Conservation (phyloP, 1,140 invertebrate genomes). For the Hyposmocoma kahamanoa region DNA sequence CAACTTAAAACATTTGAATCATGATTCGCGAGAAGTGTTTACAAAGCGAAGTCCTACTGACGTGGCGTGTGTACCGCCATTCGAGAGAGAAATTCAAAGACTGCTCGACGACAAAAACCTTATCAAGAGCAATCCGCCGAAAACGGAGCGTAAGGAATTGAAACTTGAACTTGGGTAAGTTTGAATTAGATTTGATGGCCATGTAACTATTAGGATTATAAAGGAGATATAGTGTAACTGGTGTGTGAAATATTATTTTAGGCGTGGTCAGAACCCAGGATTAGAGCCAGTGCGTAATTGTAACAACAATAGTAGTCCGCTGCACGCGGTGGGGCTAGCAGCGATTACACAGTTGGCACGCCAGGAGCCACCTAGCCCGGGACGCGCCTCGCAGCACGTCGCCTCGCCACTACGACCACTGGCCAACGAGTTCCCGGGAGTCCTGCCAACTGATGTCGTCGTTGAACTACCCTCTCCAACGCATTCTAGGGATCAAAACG, state of each 20-base stretch:
- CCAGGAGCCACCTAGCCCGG: constrained; percentile 44
- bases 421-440: constrained; percentile 58
- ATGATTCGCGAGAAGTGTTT: constrained; percentile 64
- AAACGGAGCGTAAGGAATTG: constrained; percentile 73
- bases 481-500: constrained; percentile 34
- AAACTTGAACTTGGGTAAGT: constrained; percentile 64
- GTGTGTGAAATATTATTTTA: too few species aligned
- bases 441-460: constrained; percentile 67
- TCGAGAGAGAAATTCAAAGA: constrained; percentile 83
- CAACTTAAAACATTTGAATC: constrained; percentile 67
- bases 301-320: constrained; percentile 74
- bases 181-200: too few species aligned
- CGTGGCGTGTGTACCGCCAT: constrained; percentile 75
- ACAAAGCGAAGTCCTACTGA: constrained; percentile 66
- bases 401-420: constrained; percentile 28
- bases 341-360: constrained; percentile 77
- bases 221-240: too few species aligned
- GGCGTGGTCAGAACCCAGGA: constrained; percentile 33
- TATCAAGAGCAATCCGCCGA: constrained; percentile 75
- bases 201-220: too few species aligned
- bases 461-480: constrained; percentile 60
- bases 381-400: constrained; percentile 52
- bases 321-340: constrained; percentile 77
- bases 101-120: constrained; percentile 81
- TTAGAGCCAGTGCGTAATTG: constrained; percentile 56